phyloP scores from a whole-genome alignment of 2,113 vertebrate species.

The Oenanthe melanoleuca region DNA sequence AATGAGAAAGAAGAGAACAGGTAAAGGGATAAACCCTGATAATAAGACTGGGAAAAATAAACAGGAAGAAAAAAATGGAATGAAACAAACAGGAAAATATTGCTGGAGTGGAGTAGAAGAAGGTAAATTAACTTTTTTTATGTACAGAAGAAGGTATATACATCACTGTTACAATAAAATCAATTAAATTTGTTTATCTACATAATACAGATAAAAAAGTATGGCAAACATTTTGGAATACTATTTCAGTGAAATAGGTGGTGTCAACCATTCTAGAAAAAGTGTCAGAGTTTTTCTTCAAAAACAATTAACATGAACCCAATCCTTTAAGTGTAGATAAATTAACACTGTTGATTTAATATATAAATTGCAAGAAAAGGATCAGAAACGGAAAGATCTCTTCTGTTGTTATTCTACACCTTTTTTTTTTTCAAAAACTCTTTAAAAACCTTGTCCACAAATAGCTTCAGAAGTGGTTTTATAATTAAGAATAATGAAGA shows the following conservation, averaged over 20 bases:
- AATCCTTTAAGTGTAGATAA: not conserved
- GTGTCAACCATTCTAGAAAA: not conserved
- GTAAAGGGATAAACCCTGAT: not conserved
- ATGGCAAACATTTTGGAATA: not conserved
- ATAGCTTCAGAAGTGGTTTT: not conserved
- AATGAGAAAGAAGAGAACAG: not conserved
- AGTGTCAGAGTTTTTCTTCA: not conserved
- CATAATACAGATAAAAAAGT: not conserved
- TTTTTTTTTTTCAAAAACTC: not conserved
- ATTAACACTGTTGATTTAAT: not conserved
- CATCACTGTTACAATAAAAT: not conserved
- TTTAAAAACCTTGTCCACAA: not conserved
- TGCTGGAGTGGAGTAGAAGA: not conserved
- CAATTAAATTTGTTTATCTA: not conserved
- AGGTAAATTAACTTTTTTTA: not conserved
- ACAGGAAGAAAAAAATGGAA: accelerated
- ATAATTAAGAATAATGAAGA: not conserved
- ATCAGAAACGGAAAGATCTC: not conserved
- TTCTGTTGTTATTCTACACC: not conserved
- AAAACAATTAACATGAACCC: not conserved
- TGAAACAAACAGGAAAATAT: not conserved
- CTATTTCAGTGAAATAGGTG: not conserved
- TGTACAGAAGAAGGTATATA: not conserved
- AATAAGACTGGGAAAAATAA: not conserved
- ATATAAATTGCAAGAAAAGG: not conserved